Evolutionary conservation across 2,113 vertebrate genomes (phyloP).

Genomic region (Castor canadensis): DNA sequence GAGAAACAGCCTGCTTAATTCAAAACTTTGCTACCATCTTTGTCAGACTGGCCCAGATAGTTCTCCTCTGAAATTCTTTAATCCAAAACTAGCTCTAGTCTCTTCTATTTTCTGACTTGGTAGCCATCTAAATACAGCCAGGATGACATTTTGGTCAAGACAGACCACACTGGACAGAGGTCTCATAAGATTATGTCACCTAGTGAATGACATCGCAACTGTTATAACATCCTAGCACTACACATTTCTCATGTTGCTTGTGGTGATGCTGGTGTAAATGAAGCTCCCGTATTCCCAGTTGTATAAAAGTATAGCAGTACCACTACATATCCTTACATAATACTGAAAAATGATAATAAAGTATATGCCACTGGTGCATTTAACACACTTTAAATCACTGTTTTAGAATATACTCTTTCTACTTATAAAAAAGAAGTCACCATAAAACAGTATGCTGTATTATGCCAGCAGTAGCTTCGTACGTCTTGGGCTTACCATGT

Average conservation of each 20-base stretch:
- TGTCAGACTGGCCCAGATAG: neutral
- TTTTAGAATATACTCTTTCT: neutral
- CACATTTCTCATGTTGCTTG: fast-evolving
- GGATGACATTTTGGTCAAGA: neutral
- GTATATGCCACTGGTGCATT: neutral
- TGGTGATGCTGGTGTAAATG: neutral
- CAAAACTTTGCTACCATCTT: neutral
- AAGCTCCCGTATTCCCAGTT: too few relatives aligned
- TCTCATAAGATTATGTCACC: neutral
- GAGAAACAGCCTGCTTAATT: neutral
- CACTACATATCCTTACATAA: neutral
- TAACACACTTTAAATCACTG: fast-evolving
- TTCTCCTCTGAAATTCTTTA: neutral
- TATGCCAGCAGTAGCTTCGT: neutral
- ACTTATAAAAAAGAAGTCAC: neutral
- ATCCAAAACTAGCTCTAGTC: neutral
- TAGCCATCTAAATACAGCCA: neutral
- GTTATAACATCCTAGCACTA: neutral
- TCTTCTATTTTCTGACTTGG: neutral
- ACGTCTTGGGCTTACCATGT: neutral
- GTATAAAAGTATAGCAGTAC: too few relatives aligned
- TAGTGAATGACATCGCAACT: neutral
- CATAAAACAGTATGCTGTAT: neutral
- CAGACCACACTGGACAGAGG: neutral
- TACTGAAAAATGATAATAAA: neutral